Conservation (phyloP, 2,113 vertebrate genomes). For the Perognathus longimembris region DNA sequence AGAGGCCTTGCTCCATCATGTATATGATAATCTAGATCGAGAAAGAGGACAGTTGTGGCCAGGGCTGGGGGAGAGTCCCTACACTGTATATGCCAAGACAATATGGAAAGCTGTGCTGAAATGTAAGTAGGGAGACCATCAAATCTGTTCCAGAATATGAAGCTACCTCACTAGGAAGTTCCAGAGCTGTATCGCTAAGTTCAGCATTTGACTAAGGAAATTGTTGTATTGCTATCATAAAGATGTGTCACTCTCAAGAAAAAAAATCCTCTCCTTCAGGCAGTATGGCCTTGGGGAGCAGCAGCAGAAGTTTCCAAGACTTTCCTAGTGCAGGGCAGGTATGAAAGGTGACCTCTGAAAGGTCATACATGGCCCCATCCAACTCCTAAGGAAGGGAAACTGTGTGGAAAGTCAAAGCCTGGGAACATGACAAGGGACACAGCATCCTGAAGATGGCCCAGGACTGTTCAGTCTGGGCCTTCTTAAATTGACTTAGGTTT, state of each 20-base stretch:
- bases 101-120: neutral
- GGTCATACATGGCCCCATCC: neutral
- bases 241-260: neutral
- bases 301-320: neutral
- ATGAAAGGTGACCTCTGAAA: neutral
- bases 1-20: neutral
- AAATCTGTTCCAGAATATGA: neutral
- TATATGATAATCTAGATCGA: neutral
- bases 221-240: neutral
- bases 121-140: neutral
- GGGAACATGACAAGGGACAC: neutral
- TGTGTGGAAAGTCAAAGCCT: neutral
- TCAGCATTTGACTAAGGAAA: too few species aligned
- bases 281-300: neutral
- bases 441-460: neutral
- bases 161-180: neutral
- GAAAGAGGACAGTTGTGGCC: neutral
- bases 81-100: neutral
- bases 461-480: neutral
- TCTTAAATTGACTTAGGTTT: conserved; percentile 2
- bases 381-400: neutral
- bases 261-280: neutral
- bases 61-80: neutral
- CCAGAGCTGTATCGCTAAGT: neutral
- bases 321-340: neutral